Evolutionary conservation across 2,888 invertebrate genomes (phyloP).

Genomic region (Hirtodrosophila confusa): DNA sequence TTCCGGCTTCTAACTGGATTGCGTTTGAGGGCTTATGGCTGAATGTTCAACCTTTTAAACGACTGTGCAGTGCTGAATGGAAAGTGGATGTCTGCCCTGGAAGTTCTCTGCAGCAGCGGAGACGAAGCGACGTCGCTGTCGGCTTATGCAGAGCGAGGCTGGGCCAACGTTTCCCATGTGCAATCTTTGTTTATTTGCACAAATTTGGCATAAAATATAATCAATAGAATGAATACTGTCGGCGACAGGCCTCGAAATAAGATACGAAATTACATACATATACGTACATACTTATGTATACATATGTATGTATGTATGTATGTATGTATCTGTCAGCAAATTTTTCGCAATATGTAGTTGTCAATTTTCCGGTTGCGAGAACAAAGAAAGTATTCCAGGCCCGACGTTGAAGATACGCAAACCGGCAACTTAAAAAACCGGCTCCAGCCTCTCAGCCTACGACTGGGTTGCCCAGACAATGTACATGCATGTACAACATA

Average conservation of each 20-base stretch:
- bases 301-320: not conserved
- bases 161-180: conserved; percentile 37
- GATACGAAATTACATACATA: conserved; percentile 6
- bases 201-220: conserved; percentile 33
- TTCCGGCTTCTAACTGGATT: conserved; percentile 72
- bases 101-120: conserved; percentile 26
- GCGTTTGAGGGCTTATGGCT: conserved; percentile 72
- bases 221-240: conserved; percentile 30
- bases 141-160: conserved; percentile 51
- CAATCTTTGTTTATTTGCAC: conserved; percentile 56
- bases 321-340: conserved; percentile 18
- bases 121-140: conserved; percentile 17
- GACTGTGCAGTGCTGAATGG: conserved; percentile 75
- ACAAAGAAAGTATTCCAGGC: conserved; percentile 73
- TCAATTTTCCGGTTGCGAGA: conserved; percentile 61
- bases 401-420: conserved; percentile 14
- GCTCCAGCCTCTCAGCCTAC: conserved; percentile 58
- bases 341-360: conserved; percentile 38
- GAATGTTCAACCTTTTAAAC: conserved; percentile 71
- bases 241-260: conserved; percentile 14
- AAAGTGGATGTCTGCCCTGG: conserved; percentile 58
- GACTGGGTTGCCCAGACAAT: conserved; percentile 39
- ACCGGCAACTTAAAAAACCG: conserved; percentile 60
- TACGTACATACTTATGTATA: not conserved
- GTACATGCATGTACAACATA: conserved; percentile 4